These are phyloP conservation scores for Oncorhynchus tshawytscha DNA, from an alignment of 2,113 vertebrate species.

Conservation along the genomic window DNA sequence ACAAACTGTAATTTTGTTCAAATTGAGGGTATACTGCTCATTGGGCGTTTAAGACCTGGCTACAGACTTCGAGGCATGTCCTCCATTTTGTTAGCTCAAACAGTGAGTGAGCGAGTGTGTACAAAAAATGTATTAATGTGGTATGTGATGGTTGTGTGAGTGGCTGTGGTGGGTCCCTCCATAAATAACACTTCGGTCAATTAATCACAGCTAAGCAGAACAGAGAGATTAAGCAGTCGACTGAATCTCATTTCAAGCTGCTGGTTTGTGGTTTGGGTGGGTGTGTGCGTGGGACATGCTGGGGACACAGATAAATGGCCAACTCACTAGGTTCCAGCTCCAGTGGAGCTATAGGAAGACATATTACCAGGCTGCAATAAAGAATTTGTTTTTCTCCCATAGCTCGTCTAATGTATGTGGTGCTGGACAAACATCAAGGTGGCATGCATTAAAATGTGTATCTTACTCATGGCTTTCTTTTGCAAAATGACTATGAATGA, in stretches of 20 bases:
- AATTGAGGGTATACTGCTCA: too few species aligned
- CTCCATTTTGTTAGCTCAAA: not conserved
- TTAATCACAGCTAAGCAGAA: constrained; percentile 71
- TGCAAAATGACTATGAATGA: too few species aligned
- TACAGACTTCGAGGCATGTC: too few species aligned
- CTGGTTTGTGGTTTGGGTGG: constrained; percentile 52
- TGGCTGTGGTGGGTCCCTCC: constrained; percentile 12
- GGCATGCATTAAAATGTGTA: not conserved
- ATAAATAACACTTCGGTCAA: constrained; percentile 60
- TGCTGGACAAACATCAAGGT: constrained; percentile 54
- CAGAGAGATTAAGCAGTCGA: constrained; percentile 68
- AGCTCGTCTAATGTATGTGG: constrained; percentile 44
- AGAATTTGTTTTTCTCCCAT: constrained; percentile 39
- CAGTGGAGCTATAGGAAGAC: constrained; percentile 41
- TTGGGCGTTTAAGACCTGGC: too few species aligned
- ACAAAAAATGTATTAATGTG: not conserved
- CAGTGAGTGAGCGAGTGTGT: not conserved
- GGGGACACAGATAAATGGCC: constrained; percentile 61
- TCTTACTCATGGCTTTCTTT: too few species aligned
- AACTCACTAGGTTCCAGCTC: constrained; percentile 36
- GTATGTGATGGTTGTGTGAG: constrained; percentile 24
- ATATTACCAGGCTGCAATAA: constrained; percentile 25
- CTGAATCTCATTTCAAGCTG: constrained; percentile 72
- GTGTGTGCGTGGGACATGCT: constrained; percentile 27
- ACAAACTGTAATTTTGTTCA: too few species aligned